Base-by-base conservation (phyloP, 1,140 invertebrate genomes). In the Carcinoscorpius rotundicauda region DNA sequence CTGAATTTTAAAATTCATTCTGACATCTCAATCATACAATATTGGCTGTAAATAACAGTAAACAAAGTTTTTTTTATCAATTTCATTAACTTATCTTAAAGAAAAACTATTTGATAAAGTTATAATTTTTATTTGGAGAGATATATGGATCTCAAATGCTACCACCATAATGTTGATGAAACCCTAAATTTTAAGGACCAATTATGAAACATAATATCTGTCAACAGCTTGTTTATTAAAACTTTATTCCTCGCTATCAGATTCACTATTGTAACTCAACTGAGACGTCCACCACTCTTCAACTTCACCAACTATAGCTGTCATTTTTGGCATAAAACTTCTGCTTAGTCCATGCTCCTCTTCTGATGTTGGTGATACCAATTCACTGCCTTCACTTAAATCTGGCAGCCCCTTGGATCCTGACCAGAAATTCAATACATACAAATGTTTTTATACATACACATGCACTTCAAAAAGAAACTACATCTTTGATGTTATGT, bases 331-430 rank as follows among this genome's bases (percentile, higher is more conserved):
- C 75, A 74, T 49, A 71, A 69, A 57, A 75, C 71, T n/a, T 62
- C 69, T 57, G 70, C 72, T 60, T 71, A 71, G 57, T 68, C 70
- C 61, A 67, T 73, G 52, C 69, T 69, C 68, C 73, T 72, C 64
- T 67, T 74, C 70, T 62, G 69, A 66, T 52, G 70, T 72, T 3
- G 72, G 64, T 49, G 70, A 68, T 4, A 68, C 60, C 10, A 70
- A 62, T 64, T 73, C 73, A 59, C 75, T 74, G 51, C 68, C 67
- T 60, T 75, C 74, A 64, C 69, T 74, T 10, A 78, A 73, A 56
- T 77, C 75, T 6, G 77, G 76, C 11, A 78, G 69, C 52, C 74
- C 75, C 68, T 77, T 78, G 58, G 69, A 70, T 50, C 70, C 76
- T 76, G 63, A n/a, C 69, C 64, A 60, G 66, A 63, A 68, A 66